Evolutionary conservation across 2,113 vertebrate species (phyloP).

Genomic region (Larimichthys crocea): DNA sequence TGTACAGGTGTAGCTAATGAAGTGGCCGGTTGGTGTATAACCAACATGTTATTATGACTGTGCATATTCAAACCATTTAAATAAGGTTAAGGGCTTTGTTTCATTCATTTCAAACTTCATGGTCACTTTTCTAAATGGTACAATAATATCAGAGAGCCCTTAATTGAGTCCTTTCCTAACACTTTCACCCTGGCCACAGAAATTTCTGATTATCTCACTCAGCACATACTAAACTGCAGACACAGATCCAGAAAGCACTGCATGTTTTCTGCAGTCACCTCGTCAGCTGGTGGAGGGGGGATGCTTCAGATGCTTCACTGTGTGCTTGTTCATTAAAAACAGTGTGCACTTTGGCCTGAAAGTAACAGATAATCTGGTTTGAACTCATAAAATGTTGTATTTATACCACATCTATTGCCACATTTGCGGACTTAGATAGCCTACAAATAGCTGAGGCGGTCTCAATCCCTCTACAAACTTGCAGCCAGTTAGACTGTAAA

Average conservation of each 20-base stretch:
- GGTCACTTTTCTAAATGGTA: background rate
- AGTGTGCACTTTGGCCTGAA: background rate
- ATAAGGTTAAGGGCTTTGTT: background rate
- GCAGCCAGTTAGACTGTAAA: background rate
- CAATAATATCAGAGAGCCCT: no score
- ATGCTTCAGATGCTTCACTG: background rate
- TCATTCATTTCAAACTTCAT: background rate
- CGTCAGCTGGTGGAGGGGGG: background rate
- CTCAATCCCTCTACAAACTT: no score
- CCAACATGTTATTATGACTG: background rate
- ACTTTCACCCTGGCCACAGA: no score
- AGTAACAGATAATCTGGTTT: background rate
- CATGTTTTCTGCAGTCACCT: background rate
- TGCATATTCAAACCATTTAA: no score
- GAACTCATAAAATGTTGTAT: background rate
- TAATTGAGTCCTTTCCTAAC: no score
- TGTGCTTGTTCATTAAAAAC: background rate
- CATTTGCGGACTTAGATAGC: background rate
- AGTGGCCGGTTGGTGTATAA: no score
- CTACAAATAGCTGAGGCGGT: background rate
- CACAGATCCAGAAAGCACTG: background rate
- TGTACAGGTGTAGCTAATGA: no score
- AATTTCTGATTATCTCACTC: background rate
- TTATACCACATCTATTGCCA: background rate
- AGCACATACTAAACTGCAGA: background rate